Evolutionary conservation across 2,113 vertebrate genomes (phyloP), one percentile per base, ranked within the genome.

Genomic region (Casuarius casuarius): DNA sequence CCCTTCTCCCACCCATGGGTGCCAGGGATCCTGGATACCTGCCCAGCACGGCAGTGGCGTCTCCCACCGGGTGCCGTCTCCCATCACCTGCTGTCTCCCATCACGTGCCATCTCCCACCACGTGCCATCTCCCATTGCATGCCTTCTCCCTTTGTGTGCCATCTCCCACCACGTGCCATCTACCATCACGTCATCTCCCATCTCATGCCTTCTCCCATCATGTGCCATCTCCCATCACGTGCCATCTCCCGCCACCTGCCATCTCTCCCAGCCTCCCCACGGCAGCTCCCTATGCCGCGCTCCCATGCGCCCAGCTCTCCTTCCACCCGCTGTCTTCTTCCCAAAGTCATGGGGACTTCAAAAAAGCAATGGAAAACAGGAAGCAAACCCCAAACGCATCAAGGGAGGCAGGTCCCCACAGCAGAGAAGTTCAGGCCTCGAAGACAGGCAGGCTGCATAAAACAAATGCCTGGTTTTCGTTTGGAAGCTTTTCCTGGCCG

Each of bases 11-110:
- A n/a, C 19, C 22, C 3, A 0, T 7, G 17, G 52, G 13, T 74
- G 29, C 33, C 23, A 23, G 20, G 22, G 25, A 4, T 44, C 49
- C 13, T 31, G 9, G 11, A 8, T 68, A 29, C 38, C 54, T 40
- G 67, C 19, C 25, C 61, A 91, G 58, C 42, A 67, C 1, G 5
- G 42, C 42, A 16, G 10, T 84, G 59, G 35, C 92, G 2, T 35
- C 86, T 73, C 10, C 23, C 31, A 12, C 17, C 3, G 4, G 19
- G 68, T 40, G 33, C 10, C 71, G 28, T 29, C 81, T 90, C 21
- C 77, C 25, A n/a, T 21, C 0, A 0, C 51, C 28, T 87, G 31
- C 82, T 59, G 8, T 25, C 33, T 54, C 21, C 48, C 15, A 6
- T 49, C 6, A 5, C 14, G 20, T 61, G 33, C n/a, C 46, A 19